Base-by-base conservation (phyloP, 2,888 invertebrate genomes). In the Andrena trimmerana region DNA sequence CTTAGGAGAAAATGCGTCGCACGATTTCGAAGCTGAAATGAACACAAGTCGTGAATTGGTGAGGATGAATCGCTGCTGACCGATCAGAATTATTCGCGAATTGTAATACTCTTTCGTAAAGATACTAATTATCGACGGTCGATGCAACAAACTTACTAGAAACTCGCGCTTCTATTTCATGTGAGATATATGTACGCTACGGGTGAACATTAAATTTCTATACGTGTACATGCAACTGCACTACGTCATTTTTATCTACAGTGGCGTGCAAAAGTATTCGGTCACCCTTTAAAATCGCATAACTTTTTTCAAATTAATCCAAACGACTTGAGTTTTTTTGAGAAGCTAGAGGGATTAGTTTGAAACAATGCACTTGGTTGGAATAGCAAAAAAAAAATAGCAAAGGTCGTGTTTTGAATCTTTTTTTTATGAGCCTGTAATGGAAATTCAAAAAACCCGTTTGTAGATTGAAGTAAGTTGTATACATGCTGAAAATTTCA, bases 181-280 rank as follows among this genome's bases (percentile, higher is more conserved):
- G 42, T n/a, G 59, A 20, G 67, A 59, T 59, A 54, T 63, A 73
- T 59, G 73, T 66, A 80, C 50, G 48, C 60, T 81, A 76, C 57
- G 29, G 54, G 66, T 63, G 70, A 81, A 75, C 31, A 54, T 81
- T 81, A 75, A 75, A 70, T 70, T 70, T 66, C 50, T 66, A 6
- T 36, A 20, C 33, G 36, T 36, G 54, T 16, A 42, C 16, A 42
- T 33, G 24, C 27, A 65, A 20, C 27, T 54, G 27, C 52, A 63
- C 31, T 54, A 54, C 8, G 16, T 20, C 10, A 20, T 29, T 48
- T 72, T 8, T 33, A 68, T 20, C 33, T 68, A 70, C 20, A 20
- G 20, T 20, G 20, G 20, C 20, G 20, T 20, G 20, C 20, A 20
- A 20, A 20, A 20, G 20, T 20, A 20, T 20, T 20, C 20, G 20